These are phyloP conservation scores for Hemibagrus guttatus DNA, from an alignment of 2,797 vertebrate species.

Conservation along the genomic window DNA sequence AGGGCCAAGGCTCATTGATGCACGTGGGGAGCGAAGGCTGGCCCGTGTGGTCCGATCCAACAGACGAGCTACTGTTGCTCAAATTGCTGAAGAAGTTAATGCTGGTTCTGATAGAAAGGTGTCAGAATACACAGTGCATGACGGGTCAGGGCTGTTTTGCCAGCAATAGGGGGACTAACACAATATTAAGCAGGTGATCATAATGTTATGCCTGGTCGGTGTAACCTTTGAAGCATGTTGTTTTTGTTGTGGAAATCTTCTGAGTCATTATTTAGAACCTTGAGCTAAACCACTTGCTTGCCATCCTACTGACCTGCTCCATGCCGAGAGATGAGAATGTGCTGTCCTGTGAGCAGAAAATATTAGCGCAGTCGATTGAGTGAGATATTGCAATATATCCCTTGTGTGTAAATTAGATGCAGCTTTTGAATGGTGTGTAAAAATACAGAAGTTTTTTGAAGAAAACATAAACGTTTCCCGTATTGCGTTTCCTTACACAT, in stretches of 20 bases:
- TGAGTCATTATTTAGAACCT: not conserved
- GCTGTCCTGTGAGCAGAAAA: not conserved
- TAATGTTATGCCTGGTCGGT: not conserved
- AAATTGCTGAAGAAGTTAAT: no score
- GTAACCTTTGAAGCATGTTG: not conserved
- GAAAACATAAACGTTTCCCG: not conserved
- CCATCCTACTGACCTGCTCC: not conserved
- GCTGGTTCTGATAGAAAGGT: no score
- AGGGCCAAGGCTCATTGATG: no score
- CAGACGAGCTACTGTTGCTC: no score
- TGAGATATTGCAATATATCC: not conserved
- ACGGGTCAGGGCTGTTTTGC: no score
- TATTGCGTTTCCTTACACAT: not conserved
- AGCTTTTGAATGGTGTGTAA: not conserved
- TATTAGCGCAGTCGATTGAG: not conserved
- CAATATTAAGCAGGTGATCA: no score
- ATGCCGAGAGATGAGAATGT: not conserved
- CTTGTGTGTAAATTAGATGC: no score
- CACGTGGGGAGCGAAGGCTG: no score
- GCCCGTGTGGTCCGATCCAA: no score
- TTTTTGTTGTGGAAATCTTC: not conserved
- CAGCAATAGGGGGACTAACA: no score
- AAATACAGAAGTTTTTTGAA: not conserved
- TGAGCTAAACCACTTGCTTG: no score
- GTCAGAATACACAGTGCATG: no score